Conservation (phyloP, 1,140 invertebrate genomes). For the Drosophila simulans region DNA sequence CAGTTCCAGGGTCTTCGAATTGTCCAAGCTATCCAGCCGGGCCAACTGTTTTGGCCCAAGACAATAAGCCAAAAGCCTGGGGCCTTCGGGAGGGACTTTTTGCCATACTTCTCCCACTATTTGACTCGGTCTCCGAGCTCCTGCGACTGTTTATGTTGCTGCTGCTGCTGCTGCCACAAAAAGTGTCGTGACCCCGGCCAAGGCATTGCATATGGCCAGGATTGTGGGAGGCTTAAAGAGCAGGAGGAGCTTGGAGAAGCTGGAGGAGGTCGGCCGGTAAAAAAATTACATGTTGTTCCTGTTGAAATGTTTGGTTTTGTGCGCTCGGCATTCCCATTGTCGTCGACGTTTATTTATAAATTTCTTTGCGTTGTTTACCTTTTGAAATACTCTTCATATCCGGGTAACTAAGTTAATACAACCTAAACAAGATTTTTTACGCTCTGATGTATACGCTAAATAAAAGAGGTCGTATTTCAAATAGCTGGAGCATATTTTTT, state of each 20-base stretch:
- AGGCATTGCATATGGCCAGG: constrained; percentile 74
- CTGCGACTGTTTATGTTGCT: constrained; percentile 31
- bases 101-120: constrained; percentile 83
- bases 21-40: constrained; percentile 73
- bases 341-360: constrained; percentile 77
- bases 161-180: constrained; percentile 69
- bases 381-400: constrained; percentile 42
- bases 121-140: constrained; percentile 58
- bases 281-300: constrained; percentile 83
- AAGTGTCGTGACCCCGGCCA: constrained; percentile 82
- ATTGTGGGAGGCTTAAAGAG: constrained; percentile 45
- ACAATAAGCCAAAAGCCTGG: constrained; percentile 63
- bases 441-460: too few species aligned
- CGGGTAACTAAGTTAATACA: neutral
- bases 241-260: constrained; percentile 11
- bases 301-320: constrained; percentile 79
- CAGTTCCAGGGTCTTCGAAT: constrained; percentile 52
- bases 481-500: too few species aligned
- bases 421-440: neutral
- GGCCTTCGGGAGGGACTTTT: constrained; percentile 62
- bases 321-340: constrained; percentile 72
- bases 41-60: constrained; percentile 59
- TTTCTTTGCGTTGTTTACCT: constrained; percentile 42
- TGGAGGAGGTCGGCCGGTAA: constrained; percentile 33
- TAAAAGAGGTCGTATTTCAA: too few species aligned